Conservation (phyloP, 2,797 vertebrate species). For the Ispidina picta region DNA sequence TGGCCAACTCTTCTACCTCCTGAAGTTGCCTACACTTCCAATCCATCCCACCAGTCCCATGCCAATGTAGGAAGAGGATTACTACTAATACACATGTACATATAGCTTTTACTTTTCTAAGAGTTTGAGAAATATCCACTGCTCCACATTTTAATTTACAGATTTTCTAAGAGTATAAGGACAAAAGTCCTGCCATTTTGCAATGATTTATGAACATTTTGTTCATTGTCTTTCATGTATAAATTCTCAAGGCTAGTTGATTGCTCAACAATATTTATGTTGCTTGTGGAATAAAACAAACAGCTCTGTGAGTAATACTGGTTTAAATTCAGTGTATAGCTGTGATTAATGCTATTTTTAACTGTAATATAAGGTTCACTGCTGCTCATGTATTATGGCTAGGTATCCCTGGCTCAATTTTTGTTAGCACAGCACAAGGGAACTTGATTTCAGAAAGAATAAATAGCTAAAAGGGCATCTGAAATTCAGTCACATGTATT, state of each 20-base stretch:
- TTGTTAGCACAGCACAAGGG: slow-evolving; percentile 49
- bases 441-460: slow-evolving; percentile 69
- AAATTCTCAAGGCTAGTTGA: slow-evolving; percentile 50
- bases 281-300: slow-evolving; percentile 32
- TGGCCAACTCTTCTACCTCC: neutral
- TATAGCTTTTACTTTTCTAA: neutral
- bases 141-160: slow-evolving; percentile 10
- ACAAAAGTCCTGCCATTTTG: slow-evolving; percentile 37
- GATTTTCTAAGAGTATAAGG: slow-evolving; percentile 59
- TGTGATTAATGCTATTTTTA: slow-evolving; percentile 73
- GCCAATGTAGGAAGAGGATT: neutral
- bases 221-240: slow-evolving; percentile 43
- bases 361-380: slow-evolving; percentile 64
- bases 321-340: slow-evolving; percentile 62
- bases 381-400: slow-evolving; percentile 62
- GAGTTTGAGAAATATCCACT: neutral
- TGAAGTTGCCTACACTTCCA: neutral
- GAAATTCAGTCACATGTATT: slow-evolving; percentile 32
- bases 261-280: slow-evolving; percentile 46
- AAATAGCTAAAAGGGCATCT: slow-evolving; percentile 59
- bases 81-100: neutral
- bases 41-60: neutral
- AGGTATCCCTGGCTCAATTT: slow-evolving; percentile 59
- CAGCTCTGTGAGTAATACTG: slow-evolving; percentile 32
- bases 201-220: slow-evolving; percentile 65